Evolutionary conservation across 2,888 invertebrate genomes (phyloP).

Genomic region (Aspidiotus rigidus): DNA sequence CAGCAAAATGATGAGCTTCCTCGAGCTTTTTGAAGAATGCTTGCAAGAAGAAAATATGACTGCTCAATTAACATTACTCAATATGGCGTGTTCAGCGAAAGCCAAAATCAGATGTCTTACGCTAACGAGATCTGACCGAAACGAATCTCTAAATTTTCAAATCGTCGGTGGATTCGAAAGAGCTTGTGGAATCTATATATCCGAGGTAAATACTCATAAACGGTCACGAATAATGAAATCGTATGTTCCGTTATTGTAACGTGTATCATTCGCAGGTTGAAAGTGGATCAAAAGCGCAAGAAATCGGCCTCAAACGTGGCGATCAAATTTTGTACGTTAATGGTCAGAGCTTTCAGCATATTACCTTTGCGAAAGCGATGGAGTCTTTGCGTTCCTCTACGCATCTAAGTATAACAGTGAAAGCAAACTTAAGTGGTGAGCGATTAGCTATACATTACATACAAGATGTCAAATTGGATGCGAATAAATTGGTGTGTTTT

Average conservation of each 20-base stretch:
- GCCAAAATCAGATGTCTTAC: constrained; percentile 86
- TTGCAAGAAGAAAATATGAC: constrained; percentile 78
- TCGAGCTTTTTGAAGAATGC: constrained; percentile 81
- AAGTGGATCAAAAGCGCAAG: constrained; percentile 85
- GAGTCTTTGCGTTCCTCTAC: constrained; percentile 89
- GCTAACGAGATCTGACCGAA: constrained; percentile 80
- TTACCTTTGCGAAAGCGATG: constrained; percentile 80
- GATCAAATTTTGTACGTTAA: constrained; percentile 98
- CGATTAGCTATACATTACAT: not conserved
- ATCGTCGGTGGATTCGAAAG: constrained; percentile 89
- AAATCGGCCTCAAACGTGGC: constrained; percentile 89
- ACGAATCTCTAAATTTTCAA: constrained; percentile 86
- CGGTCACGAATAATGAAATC: not conserved
- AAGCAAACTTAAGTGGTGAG: constrained; percentile 81
- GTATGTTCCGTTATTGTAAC: not conserved
- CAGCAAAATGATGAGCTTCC: constrained; percentile 90
- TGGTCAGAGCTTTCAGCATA: constrained; percentile 90
- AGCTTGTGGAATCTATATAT: constrained; percentile 87
- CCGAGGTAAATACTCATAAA: constrained; percentile 50
- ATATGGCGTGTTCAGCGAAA: constrained; percentile 95
- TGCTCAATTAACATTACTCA: constrained; percentile 63
- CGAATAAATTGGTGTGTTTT: not conserved
- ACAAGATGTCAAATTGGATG: not conserved
- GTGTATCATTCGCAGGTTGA: constrained; percentile 53
- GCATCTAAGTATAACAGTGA: constrained; percentile 90